Base-by-base conservation (phyloP, 2,888 invertebrate species). In the Perdita meconis region DNA sequence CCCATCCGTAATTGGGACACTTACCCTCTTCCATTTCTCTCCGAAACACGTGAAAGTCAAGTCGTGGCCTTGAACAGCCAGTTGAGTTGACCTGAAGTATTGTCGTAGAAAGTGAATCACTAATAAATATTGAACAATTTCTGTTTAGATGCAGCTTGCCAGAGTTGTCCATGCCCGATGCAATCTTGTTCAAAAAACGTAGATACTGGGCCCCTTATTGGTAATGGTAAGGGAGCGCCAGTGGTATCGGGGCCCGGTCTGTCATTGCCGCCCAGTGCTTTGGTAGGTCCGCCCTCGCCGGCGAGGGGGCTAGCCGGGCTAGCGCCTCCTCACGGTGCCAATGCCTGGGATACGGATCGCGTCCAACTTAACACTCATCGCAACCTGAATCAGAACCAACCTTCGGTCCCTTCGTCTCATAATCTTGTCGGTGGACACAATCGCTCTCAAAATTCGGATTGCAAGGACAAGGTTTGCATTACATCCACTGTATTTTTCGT, bases 111-210 rank as follows among this genome's bases (percentile, higher is more conserved):
- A 38, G 12, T 8, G 16, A 55, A n/a, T 26, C 6, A 22, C 2
- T 12, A 12, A 26, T 12, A 50, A 64, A 63, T 36, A 26, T 36
- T 19, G n/a, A 19, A 36, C 44, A 5, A 67, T 64, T 75, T 30
- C 36, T 8, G 66, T 12, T 57, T 40, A 79, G 93, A 93, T 92
- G 92, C 92, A 90, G 94, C 95, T 92, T 94, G 95, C 92, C 95
- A 94, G 90, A 94, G 95, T 93, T 97, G 97, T 93, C 96, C 97
- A 90, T 97, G 97, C 95, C 97, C 97, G 94, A 95, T 97, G 95
- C 97, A 97, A 94, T 95, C 97, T 95, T 97, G 97, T 97, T 97
- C 97, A 97, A 97, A 97, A 97, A 97, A 97, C 97, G 97, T 96
- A 96, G 97, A 95, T 97, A 97, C 97, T 97, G 97, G 97, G 95